A percentile compares a stretch with the other conserved stretches of the same genome.
Conservation (phyloP, 2,113 vertebrate genomes). For the Steatornis caripensis region DNA sequence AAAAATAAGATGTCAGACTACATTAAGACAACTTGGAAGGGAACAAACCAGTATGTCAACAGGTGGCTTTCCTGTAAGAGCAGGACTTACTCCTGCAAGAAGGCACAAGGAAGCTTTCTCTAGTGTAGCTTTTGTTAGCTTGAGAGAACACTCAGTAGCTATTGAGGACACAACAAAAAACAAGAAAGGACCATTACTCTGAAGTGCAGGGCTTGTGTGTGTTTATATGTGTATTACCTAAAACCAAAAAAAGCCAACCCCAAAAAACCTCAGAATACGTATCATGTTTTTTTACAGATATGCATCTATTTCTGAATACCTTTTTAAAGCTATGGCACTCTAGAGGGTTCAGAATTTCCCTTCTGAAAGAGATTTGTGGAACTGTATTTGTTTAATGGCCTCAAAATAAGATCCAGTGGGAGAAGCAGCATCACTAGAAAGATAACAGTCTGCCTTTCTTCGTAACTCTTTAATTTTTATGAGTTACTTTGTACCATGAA, state of each 20-base stretch:
- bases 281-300: neutral
- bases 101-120: neutral
- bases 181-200: neutral
- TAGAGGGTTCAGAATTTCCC: neutral
- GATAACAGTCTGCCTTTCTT: slow-evolving; percentile 11
- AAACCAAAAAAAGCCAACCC: neutral
- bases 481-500: neutral
- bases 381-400: neutral
- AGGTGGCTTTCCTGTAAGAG: neutral
- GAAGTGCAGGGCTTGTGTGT: neutral
- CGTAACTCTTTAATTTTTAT: slow-evolving; percentile 16
- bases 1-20: neutral
- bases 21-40: neutral
- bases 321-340: neutral
- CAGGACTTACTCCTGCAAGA: neutral
- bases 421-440: neutral
- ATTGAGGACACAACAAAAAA: neutral
- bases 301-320: neutral
- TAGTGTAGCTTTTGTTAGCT: neutral
- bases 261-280: neutral
- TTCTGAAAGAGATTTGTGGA: slow-evolving; percentile 1
- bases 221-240: neutral
- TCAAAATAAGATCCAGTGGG: slow-evolving; percentile 7
- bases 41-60: neutral
- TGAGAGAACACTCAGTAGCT: neutral